Evolutionary conservation across 2,113 vertebrate species (phyloP), one percentile per base, ranked within the genome.

Genomic region (Galeopterus variegatus): DNA sequence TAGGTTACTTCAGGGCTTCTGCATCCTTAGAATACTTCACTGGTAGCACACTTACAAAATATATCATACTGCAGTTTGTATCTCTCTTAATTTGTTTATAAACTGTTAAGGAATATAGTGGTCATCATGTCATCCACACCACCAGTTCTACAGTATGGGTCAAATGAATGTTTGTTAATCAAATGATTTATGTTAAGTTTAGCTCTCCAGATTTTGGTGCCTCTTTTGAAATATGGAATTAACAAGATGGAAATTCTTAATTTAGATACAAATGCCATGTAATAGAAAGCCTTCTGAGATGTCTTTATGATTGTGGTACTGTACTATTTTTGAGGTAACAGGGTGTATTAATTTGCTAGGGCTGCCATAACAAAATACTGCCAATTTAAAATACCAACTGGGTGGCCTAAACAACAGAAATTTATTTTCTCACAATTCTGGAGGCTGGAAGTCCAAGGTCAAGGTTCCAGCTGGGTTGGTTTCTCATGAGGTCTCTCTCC

Each of bases 11-110:
- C 33, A 93, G 41, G 92, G 50, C 31, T 82, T 87, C 23, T 86
- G 15, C 6, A 14, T 54, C 75, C 36, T 67, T 85, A 41, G 48
- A 45, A 65, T 69, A 24, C 33, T 70, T 91, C 48, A 14, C 48
- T 91, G 17, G 21, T 72, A n/a, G 36, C 67, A 77, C 6, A 64
- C 12, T 18, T 81, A 31, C 45, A 65, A 48, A 52, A 69, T 45
- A 48, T 56, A 31, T 86, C 8, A 52, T 73, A 33, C 54, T 85
- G 50, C 58, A 79, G 15, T 87, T 70, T 91, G 50, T 89, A 24
- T 72, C 15, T 88, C 23, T 91, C 41, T 67, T 52, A 82, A 64
- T 84, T 97, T 86, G 31, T 70, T 93, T 60, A n/a, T 2, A 85
- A 45, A 48, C 52, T 75, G 6, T 65, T 52, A 48, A 45, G 75